These are phyloP conservation scores for Symphodus melops DNA, from an alignment of 2,113 vertebrate genomes.

Conservation along the genomic window DNA sequence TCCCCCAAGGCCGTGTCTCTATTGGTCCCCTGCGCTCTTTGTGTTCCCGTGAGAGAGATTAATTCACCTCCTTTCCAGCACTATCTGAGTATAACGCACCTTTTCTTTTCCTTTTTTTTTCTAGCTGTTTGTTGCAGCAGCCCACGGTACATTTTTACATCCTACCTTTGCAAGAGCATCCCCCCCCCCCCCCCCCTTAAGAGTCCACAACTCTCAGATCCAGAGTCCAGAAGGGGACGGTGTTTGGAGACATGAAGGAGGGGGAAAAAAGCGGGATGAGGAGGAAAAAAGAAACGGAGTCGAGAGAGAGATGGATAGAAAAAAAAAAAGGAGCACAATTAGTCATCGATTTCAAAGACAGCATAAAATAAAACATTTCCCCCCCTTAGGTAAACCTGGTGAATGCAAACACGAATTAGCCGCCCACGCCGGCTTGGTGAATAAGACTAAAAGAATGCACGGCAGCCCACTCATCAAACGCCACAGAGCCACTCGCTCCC, in stretches of 20 bases:
- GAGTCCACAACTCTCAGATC: constrained; percentile 5
- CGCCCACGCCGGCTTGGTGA: constrained; percentile 80
- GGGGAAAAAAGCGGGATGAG: not conserved
- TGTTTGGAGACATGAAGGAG: constrained; percentile 3
- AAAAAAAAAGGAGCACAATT: constrained; percentile 73
- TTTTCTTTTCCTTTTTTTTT: not conserved
- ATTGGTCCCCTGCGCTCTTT: constrained; percentile 22
- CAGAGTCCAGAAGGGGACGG: constrained; percentile 25
- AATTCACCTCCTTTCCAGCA: constrained; percentile 2
- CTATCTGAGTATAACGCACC: not conserved
- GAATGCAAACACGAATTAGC: constrained; percentile 86
- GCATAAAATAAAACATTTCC: constrained; percentile 84
- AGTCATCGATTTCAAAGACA: constrained; percentile 86
- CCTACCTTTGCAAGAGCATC: not conserved
- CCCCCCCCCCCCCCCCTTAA: too few relatives aligned
- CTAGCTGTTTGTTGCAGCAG: not conserved
- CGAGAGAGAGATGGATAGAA: constrained; percentile 43
- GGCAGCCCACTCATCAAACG: constrained; percentile 79
- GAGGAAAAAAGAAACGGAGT: constrained; percentile 13
- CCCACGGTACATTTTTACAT: not conserved
- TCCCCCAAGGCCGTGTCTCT: constrained; percentile 38
- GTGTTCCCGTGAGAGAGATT: constrained; percentile 12
- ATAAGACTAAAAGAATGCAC: constrained; percentile 85
- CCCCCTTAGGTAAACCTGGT: constrained; percentile 84
- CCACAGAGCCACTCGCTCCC: constrained; percentile 72